These are phyloP conservation scores for Pollicipes pollicipes DNA, from an alignment of 1,140 invertebrate genomes.

Conservation along the genomic window DNA sequence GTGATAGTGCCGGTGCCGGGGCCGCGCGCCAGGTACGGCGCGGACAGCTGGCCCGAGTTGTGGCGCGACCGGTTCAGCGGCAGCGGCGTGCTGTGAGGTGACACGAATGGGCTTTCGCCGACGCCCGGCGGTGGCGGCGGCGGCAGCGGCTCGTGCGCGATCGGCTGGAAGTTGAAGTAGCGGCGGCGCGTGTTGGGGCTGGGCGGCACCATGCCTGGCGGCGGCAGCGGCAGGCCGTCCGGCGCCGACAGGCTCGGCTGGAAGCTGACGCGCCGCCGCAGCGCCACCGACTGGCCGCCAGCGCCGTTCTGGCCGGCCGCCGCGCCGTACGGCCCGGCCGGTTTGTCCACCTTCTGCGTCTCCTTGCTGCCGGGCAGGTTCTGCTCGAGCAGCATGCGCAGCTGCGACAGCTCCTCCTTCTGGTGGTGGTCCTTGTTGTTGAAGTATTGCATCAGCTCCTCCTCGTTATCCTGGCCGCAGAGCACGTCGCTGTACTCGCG, in stretches of 20 bases:
- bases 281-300: conserved; percentile 7
- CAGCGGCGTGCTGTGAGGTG: conserved; percentile 54
- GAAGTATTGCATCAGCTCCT: conserved; percentile 13
- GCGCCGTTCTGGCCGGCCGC: conserved; percentile 11
- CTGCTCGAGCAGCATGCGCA: conserved; percentile 47
- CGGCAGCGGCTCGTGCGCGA: conserved; percentile 35
- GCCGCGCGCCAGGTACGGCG: conserved; percentile 16
- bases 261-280: conserved; percentile 39
- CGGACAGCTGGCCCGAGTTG: conserved; percentile 25
- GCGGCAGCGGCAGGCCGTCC: conserved; percentile 9
- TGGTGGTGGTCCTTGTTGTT: conserved; percentile 15
- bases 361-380: conserved; percentile 29
- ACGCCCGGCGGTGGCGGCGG: conserved; percentile 24
- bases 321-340: conserved; percentile 2
- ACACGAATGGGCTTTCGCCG: conserved; percentile 61
- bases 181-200: conserved; percentile 45
- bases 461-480: background rate
- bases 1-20: conserved; percentile 16
- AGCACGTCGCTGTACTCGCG: conserved; percentile 3
- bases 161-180: conserved; percentile 65
- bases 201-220: conserved; percentile 28
- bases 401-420: conserved; percentile 44
- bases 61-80: conserved; percentile 32
- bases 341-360: conserved; percentile 5
- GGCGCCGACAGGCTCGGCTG: conserved; percentile 26